phyloP scores from a whole-genome alignment of 2,797 vertebrate species.

The Notoglanidium macrostoma region DNA sequence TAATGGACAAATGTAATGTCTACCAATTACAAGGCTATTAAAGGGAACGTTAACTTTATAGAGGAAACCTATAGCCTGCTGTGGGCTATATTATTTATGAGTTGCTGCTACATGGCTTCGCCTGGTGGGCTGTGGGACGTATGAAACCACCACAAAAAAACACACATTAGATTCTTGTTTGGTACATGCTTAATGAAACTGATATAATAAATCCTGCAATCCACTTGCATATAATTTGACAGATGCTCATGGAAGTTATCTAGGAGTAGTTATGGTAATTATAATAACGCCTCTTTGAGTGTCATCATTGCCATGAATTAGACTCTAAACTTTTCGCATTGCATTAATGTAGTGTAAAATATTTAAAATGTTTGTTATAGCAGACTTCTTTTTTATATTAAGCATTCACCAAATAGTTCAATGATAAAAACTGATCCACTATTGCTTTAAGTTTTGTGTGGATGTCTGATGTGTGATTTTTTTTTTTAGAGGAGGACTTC shows the following conservation, averaged over 20 bases:
- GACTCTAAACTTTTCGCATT: not conserved
- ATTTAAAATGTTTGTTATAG: not conserved
- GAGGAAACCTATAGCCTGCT: slow-evolving; percentile 10
- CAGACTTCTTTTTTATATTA: not conserved
- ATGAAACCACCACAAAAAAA: not conserved
- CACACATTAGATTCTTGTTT: not conserved
- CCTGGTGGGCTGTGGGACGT: not conserved
- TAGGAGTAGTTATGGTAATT: slow-evolving; percentile 54
- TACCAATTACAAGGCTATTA: slow-evolving; percentile 22
- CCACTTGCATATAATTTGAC: slow-evolving; percentile 40
- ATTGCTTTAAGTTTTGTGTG: too few relatives aligned
- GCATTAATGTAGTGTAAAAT: slow-evolving; percentile 6
- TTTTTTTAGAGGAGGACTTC: not conserved
- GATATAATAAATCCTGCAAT: slow-evolving; percentile 2
- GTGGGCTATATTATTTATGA: slow-evolving; percentile 1
- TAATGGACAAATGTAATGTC: not conserved
- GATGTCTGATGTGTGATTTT: not conserved
- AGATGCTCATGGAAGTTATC: slow-evolving; percentile 55
- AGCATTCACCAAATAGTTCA: not conserved
- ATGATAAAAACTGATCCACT: not conserved
- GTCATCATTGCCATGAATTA: not conserved
- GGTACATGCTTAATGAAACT: not conserved
- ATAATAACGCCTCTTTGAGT: slow-evolving; percentile 47
- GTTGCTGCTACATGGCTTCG: not conserved
- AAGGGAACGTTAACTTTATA: slow-evolving; percentile 4